Conservation (phyloP, 2,113 vertebrate species). For the Siniperca knerii region DNA sequence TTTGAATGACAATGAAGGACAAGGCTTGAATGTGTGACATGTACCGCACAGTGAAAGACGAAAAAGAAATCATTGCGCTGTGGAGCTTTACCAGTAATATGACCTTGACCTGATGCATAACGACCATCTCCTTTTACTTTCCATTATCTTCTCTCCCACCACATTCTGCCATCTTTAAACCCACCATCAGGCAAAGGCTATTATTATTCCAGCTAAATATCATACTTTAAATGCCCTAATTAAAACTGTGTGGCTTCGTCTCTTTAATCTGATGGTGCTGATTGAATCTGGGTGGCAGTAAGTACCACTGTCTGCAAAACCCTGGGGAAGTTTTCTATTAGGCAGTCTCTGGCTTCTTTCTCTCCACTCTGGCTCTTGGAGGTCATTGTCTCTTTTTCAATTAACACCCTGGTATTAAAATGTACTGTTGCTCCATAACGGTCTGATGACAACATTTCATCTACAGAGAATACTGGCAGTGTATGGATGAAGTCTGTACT, state of each 20-base stretch:
- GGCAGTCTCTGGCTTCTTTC: slow-evolving; percentile 45
- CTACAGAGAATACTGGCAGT: slow-evolving; percentile 35
- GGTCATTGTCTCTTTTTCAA: slow-evolving; percentile 77
- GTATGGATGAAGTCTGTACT: neutral
- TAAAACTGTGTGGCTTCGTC: slow-evolving; percentile 70
- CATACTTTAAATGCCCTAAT: slow-evolving; percentile 78
- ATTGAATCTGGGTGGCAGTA: slow-evolving; percentile 81
- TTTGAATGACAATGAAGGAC: neutral
- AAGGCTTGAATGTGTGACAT: neutral
- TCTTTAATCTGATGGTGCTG: slow-evolving; percentile 75
- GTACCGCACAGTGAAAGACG: neutral
- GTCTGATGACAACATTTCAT: slow-evolving; percentile 69
- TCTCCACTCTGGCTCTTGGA: slow-evolving; percentile 59
- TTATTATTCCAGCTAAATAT: slow-evolving; percentile 71
- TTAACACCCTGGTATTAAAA: slow-evolving; percentile 75
- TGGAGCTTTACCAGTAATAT: neutral
- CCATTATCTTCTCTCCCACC: slow-evolving; percentile 35
- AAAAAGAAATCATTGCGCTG: neutral
- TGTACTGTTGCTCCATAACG: slow-evolving; percentile 61
- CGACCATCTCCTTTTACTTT: slow-evolving; percentile 44
- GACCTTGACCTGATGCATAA: slow-evolving; percentile 66
- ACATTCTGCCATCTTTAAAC: slow-evolving; percentile 50
- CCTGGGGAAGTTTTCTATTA: slow-evolving; percentile 74
- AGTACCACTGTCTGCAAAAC: slow-evolving; percentile 78
- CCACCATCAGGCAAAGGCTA: slow-evolving; percentile 61